Evolutionary conservation across 2,888 invertebrate species (phyloP).

Genomic region (Limenitis arthemis): DNA sequence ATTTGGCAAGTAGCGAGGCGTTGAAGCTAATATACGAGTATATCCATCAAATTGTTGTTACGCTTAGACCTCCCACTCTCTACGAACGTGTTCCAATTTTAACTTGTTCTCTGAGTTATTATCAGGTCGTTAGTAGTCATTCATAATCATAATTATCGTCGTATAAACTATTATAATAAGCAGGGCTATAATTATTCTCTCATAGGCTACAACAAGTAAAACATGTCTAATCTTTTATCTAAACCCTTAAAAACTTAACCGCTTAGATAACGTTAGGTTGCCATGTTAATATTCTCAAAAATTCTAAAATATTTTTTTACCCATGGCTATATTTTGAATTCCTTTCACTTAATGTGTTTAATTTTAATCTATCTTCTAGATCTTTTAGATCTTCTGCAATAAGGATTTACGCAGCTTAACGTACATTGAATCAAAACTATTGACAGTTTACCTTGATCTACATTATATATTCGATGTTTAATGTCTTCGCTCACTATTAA

Average conservation of each 20-base stretch:
- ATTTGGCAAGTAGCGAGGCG: slow-evolving; percentile 38
- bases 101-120: slow-evolving; percentile 48
- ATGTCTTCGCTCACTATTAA: slow-evolving; percentile 10
- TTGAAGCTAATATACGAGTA: slow-evolving; percentile 29
- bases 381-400: neutral
- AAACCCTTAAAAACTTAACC: too few species aligned
- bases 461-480: slow-evolving; percentile 15
- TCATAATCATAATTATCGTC: slow-evolving; percentile 29
- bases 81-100: slow-evolving; percentile 52
- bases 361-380: neutral
- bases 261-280: too few species aligned
- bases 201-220: too few species aligned
- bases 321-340: too few species aligned
- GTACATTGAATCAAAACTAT: slow-evolving; percentile 10
- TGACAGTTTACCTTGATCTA: slow-evolving; percentile 15
- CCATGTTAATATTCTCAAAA: too few species aligned
- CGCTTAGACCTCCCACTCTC: slow-evolving; percentile 38
- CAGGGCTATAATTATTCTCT: too few species aligned
- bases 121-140: slow-evolving; percentile 38
- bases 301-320: too few species aligned
- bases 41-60: slow-evolving; percentile 38
- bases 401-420: slow-evolving; percentile 2
- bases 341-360: neutral
- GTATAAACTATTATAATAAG: neutral
- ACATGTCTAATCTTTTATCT: too few species aligned